These are phyloP conservation scores for Atrina japonica DNA, from an alignment of 2,888 invertebrate species.

Conservation along the genomic window DNA sequence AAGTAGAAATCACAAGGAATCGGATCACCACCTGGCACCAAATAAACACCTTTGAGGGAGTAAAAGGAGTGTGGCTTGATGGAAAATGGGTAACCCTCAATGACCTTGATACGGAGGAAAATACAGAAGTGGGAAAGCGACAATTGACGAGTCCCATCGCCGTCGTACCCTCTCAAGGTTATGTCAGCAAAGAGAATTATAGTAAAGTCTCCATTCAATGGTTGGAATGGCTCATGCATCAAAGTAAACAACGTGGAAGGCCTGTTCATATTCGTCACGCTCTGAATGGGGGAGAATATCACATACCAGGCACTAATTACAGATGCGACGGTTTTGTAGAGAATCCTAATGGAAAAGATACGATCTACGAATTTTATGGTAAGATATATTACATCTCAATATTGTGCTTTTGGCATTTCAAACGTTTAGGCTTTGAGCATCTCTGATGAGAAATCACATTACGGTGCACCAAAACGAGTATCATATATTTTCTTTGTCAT, in stretches of 20 bases:
- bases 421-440: too few relatives aligned
- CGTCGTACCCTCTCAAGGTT: conserved; percentile 41
- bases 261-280: conserved; percentile 35
- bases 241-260: background rate
- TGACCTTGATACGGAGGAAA: conserved; percentile 15
- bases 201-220: conserved; percentile 47
- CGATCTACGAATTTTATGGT: conserved; percentile 35
- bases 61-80: conserved; percentile 2
- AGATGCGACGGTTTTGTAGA: conserved; percentile 27
- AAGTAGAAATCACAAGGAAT: conserved; percentile 5
- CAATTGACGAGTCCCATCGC: conserved; percentile 32
- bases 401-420: too few relatives aligned
- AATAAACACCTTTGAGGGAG: conserved; percentile 1
- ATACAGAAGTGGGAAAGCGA: conserved; percentile 3
- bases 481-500: background rate
- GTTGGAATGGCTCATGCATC: conserved; percentile 44
- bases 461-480: too few relatives aligned
- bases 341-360: conserved; percentile 6
- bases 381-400: too few relatives aligned
- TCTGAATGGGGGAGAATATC: conserved; percentile 36
- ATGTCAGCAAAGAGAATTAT: conserved; percentile 29
- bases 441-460: too few relatives aligned
- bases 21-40: conserved; percentile 3
- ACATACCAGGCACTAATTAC: conserved; percentile 32
- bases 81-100: conserved; percentile 13